Percentiles rank a stretch among this genome's conserved stretches.
Evolutionary conservation across 2,113 vertebrate genomes (phyloP).

Genomic region (Loxodonta africana): DNA sequence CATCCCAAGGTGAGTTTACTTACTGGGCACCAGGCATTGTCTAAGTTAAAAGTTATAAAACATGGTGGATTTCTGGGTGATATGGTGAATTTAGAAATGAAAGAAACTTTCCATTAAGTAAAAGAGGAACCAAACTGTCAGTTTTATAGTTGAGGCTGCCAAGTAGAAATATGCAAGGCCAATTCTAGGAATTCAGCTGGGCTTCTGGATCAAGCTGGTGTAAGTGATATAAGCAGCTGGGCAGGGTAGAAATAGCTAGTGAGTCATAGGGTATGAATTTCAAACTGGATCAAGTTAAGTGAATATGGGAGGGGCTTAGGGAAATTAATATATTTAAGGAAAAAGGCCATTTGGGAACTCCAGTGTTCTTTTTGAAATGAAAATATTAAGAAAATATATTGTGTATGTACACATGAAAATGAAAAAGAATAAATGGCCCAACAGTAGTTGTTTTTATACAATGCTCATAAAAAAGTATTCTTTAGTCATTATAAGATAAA

Average conservation of each 20-base stretch:
- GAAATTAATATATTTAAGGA: neutral
- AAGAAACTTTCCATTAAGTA: neutral
- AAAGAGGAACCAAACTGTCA: neutral
- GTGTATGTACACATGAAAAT: neutral
- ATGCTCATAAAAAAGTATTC: neutral
- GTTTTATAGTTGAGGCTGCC: neutral
- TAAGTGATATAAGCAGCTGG: neutral
- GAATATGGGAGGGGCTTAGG: neutral
- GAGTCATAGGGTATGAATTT: neutral
- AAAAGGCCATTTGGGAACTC: neutral
- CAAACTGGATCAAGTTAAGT: neutral
- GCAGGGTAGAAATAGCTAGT: neutral
- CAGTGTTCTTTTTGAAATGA: neutral
- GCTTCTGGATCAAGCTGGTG: neutral
- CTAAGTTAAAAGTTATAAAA: neutral
- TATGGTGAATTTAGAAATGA: neutral
- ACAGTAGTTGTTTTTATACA: neutral
- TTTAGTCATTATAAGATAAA: neutral
- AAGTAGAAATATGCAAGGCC: neutral
- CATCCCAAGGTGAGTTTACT: neutral
- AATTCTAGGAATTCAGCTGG: neutral
- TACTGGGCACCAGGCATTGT: neutral
- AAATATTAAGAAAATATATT: neutral
- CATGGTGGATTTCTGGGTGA: neutral
- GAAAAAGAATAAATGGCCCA: neutral